Base-by-base conservation (phyloP, 1,140 invertebrate genomes). In the Sitophilus oryzae region DNA sequence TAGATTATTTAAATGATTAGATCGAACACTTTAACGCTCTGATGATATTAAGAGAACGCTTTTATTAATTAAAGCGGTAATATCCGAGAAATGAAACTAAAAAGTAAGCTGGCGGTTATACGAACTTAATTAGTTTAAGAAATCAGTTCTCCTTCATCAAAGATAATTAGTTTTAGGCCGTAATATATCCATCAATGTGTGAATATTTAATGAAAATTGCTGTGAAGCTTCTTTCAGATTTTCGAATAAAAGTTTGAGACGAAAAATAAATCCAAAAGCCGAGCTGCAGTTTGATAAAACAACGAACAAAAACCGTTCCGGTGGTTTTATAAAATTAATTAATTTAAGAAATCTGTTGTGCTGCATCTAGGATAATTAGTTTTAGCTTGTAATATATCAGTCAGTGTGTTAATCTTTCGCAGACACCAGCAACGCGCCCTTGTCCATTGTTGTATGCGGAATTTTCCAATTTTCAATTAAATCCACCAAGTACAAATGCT, bases 391-490 rank as follows among this genome's bases (percentile, higher is more conserved):
- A 54, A 54, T 54, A 54, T 46, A 54, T 54, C 43, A 54, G 52
- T 38, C 37, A 46, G 30, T 45, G 22, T 52, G 40, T 52, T 52
- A 52, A 52, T 52, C 41, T 46, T n/a, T 11, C 36, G 25, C 14
- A 30, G 14, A 30, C 19, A 25, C 37, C 14, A 15, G 37, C 37
- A 22, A 34, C 36, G 9, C 11, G 35, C 44, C 20, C 20, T 22
- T 38, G 41, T 54, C 52, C 52, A 54, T 54, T 54, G 52, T 54
- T 44, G 34, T 52, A 22, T 44, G 23, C 19, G 42, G 42, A 46
- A 46, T 54, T 54, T 54, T 54, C 49, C 52, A 54, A 54, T 54
- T 54, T 54, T 54, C 52, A 45, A 46, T 54, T 54, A 46, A 45
- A 46, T 40, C 35, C 18, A 46, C 19, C 52, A 46, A 54, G 15